Evolutionary conservation across 2,797 vertebrate genomes (phyloP).

Genomic region (Pseudochromis fuscus): DNA sequence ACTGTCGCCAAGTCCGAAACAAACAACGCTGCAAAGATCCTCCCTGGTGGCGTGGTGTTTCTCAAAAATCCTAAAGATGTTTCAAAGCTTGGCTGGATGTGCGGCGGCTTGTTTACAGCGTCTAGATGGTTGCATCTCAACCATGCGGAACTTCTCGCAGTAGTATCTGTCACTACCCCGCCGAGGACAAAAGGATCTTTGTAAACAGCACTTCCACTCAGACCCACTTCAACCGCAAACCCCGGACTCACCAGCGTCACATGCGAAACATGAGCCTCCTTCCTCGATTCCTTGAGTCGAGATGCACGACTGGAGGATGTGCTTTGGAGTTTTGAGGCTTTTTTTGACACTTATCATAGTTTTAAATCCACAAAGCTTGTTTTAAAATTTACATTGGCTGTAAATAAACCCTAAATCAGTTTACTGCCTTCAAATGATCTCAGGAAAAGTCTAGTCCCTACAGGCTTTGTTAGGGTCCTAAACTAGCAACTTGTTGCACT

Average conservation of each 20-base stretch:
- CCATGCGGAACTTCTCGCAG: not conserved
- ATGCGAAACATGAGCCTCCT: not conserved
- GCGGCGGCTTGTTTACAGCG: constrained; percentile 33
- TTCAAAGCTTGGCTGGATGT: constrained; percentile 21
- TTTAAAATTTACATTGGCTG: too few relatives aligned
- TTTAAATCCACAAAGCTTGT: not conserved
- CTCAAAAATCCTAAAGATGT: constrained; percentile 37
- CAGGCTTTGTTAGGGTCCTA: not conserved
- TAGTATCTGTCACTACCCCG: not conserved
- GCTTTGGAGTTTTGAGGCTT: not conserved
- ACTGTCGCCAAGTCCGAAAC: constrained; percentile 52
- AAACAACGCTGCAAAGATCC: constrained; percentile 44
- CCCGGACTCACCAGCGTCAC: not conserved
- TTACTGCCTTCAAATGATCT: not conserved
- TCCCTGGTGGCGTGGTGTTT: constrained; percentile 55
- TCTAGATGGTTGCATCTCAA: constrained; percentile 17
- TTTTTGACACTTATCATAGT: not conserved
- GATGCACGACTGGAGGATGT: not conserved
- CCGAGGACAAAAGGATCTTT: constrained; percentile 25
- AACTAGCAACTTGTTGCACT: not conserved
- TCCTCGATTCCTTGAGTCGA: not conserved
- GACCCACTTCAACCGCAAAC: constrained; percentile 13
- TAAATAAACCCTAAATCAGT: not conserved
- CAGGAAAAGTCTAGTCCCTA: not conserved
- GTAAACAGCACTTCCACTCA: constrained; percentile 11